Percentiles rank a stretch among this genome's conserved stretches.
Evolutionary conservation across 2,113 vertebrate genomes (phyloP).

Genomic region (Podilymbus podiceps): DNA sequence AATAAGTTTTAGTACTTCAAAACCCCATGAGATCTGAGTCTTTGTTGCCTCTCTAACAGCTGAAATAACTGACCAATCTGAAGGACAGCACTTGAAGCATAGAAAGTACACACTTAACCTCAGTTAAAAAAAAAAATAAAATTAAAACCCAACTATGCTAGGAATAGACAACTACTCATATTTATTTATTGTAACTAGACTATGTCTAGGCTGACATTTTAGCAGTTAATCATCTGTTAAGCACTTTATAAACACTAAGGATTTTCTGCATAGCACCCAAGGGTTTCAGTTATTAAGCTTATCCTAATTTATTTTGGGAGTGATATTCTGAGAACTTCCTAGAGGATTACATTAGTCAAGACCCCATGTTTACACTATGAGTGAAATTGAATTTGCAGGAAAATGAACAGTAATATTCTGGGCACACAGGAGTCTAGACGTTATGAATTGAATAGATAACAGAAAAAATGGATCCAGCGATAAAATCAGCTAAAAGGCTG

Average conservation of each 20-base stretch:
- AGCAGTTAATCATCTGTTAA: background rate
- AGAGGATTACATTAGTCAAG: background rate
- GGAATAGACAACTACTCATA: background rate
- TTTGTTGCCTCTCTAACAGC: background rate
- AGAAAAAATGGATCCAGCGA: background rate
- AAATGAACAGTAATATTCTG: background rate
- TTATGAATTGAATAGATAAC: background rate
- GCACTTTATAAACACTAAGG: background rate
- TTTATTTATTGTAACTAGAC: background rate
- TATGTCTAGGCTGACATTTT: background rate
- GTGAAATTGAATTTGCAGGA: background rate
- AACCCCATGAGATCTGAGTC: background rate
- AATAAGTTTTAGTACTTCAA: background rate
- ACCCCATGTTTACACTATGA: background rate
- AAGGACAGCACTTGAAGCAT: background rate
- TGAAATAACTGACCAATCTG: background rate
- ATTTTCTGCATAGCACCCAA: background rate
- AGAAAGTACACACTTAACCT: background rate
- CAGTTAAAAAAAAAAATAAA: too few relatives aligned
- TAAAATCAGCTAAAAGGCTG: background rate
- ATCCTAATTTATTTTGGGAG: background rate
- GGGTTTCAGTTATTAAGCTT: background rate
- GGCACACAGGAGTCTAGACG: background rate
- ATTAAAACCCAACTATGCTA: fast-evolving
- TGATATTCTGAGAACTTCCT: background rate